A percentile compares a stretch with the other conserved stretches of the same genome.
These are phyloP conservation scores for Pelagia noctiluca DNA, from an alignment of 30 jellyfish, hydroid and myxozoan genomes.

Conservation along the genomic window DNA sequence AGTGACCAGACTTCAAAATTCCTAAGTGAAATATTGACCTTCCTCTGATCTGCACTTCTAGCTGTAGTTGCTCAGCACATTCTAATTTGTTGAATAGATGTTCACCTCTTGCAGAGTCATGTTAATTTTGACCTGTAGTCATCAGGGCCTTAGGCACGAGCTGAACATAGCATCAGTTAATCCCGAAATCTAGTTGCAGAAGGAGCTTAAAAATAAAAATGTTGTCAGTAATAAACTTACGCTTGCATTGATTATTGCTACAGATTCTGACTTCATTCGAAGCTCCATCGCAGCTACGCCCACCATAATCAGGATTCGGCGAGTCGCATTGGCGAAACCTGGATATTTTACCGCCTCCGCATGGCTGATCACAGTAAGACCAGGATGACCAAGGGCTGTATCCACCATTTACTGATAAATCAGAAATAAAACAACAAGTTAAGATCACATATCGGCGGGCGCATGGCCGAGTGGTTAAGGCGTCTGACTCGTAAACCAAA, in stretches of 20 bases:
- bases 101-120: no score
- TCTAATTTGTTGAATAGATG: not conserved
- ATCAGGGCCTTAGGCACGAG: not conserved
- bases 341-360: conserved; percentile 68
- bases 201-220: no score
- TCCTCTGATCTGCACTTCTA: no score
- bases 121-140: not conserved
- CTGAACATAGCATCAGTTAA: no score
- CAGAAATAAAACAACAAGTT: no score
- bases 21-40: no score
- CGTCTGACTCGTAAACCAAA: not conserved
- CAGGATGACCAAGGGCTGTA: conserved; percentile 83
- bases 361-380: conserved; percentile 72
- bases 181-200: no score
- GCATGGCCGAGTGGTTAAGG: no score
- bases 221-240: not conserved
- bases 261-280: not conserved
- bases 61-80: no score
- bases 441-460: no score
- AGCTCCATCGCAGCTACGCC: conserved; percentile 38
- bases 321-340: conserved; percentile 77
- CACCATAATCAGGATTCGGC: conserved; percentile 81
- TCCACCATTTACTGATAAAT: conserved; percentile 57
- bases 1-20: no score
- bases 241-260: not conserved